Evolutionary conservation across 2,888 invertebrate species (phyloP).

Genomic region (Phaonia tiefii): DNA sequence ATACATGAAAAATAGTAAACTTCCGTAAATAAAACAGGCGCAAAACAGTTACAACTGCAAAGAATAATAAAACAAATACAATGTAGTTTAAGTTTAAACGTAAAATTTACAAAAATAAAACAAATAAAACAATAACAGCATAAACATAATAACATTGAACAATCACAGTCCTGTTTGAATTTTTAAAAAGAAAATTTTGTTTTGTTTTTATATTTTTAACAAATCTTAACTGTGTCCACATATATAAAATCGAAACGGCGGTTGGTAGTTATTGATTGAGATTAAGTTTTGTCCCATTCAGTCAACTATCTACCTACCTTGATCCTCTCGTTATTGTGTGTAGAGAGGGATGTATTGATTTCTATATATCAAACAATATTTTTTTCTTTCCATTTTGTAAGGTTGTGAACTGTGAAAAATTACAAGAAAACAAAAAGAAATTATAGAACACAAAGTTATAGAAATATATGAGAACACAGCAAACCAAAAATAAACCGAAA

Average conservation of each 20-base stretch:
- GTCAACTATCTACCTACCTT: too few relatives aligned
- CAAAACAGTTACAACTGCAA: conserved; percentile 63
- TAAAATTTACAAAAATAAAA: conserved; percentile 42
- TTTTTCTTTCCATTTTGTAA: conserved; percentile 80
- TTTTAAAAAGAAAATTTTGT: conserved; percentile 45
- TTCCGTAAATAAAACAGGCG: background rate
- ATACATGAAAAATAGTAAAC: conserved; percentile 33
- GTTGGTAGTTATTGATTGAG: conserved; percentile 1
- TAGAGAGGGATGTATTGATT: conserved; percentile 69
- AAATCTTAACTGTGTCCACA: background rate
- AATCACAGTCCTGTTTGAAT: conserved; percentile 69
- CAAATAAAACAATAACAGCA: conserved; percentile 45
- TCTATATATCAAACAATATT: conserved; percentile 63
- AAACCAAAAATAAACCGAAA: conserved; percentile 70
- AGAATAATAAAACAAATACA: conserved; percentile 58
- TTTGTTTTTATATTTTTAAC: background rate
- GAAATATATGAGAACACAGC: conserved; percentile 72
- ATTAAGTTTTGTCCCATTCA: too few relatives aligned
- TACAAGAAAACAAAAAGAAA: conserved; percentile 71
- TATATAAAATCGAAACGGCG: background rate
- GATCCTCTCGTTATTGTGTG: conserved; percentile 4
- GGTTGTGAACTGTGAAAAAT: conserved; percentile 81
- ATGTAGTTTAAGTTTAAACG: conserved; percentile 48
- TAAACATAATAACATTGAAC: conserved; percentile 62
- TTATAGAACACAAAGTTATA: conserved; percentile 72